Percentiles rank a stretch among this genome's conserved stretches.
Evolutionary conservation across 92 coral and sea anemone species (phyloP).

Genomic region (Siderastrea radians): DNA sequence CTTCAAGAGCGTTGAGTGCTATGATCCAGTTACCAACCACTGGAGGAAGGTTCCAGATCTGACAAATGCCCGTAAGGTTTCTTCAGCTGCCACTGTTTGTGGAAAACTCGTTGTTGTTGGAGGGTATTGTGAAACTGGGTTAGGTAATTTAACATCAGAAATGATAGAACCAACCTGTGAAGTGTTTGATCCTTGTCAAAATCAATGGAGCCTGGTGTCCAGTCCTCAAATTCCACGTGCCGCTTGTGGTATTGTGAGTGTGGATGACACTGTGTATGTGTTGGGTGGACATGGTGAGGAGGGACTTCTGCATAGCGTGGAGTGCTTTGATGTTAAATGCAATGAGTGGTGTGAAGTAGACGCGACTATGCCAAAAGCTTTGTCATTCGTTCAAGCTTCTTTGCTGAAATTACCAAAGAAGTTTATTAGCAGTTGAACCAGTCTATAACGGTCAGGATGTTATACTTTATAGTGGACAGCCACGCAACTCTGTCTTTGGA

Average conservation of each 20-base stretch:
- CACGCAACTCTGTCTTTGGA: too few species aligned
- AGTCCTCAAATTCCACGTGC: conserved; percentile 73
- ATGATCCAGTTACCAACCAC: conserved; percentile 72
- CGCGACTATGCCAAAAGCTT: conserved; percentile 33
- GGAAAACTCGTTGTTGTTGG: conserved; percentile 75
- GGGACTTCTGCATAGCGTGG: conserved; percentile 28
- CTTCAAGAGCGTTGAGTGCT: conserved; percentile 67
- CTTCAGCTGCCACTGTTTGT: conserved; percentile 62
- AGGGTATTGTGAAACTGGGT: conserved; percentile 55
- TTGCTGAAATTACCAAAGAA: conserved; percentile 58
- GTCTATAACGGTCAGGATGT: too few species aligned
- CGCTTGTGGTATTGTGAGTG: conserved; percentile 77
- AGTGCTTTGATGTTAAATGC: conserved; percentile 62
- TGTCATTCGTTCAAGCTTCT: conserved; percentile 60
- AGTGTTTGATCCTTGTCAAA: conserved; percentile 62
- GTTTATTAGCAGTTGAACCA: neutral
- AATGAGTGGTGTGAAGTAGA: conserved; percentile 58
- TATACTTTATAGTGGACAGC: too few species aligned
- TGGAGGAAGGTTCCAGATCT: conserved; percentile 78
- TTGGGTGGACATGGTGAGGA: conserved; percentile 77
- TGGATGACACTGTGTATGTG: conserved; percentile 69
- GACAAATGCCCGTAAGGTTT: conserved; percentile 56
- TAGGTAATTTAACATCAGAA: neutral
- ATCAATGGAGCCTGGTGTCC: conserved; percentile 76
- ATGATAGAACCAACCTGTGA: conserved; percentile 82